Evolutionary conservation across 2,888 invertebrate species (phyloP), one percentile per base, ranked within the genome.

Genomic region (Agrotis ipsilon): DNA sequence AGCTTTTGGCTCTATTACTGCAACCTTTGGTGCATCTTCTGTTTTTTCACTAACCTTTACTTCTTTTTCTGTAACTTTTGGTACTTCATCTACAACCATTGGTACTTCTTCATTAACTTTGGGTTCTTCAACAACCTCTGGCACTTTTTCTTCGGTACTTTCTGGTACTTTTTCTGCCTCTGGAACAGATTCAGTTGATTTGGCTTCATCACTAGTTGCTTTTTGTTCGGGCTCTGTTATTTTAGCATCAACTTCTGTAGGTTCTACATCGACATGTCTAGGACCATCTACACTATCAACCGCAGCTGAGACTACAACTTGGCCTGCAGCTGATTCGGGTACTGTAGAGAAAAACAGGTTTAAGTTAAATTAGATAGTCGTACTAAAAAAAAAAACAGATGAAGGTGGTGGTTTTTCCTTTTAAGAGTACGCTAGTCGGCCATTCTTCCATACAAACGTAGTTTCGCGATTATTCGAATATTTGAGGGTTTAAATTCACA

Each of bases 331-430:
- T 61, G 57, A 67, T 59, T 68, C 68, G n/a, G 63, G 21, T 75
- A 63, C 81, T 78, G 67, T n/a, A 69, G 51, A 65, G 71, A 57
- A 68, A 72, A 19, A 19, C n/a, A 55, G 14, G 72, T 13, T 19
- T 1, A 14, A 24, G 18, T 24, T 13, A 39, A 46, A 16, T n/a
- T 13, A 27, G 21, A 1, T 27, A 54, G 27, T 9, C 18, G 18
- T 18, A 54, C 4, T 54, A 52, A 39, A 39, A 1, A 39, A 27
- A 27, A 5, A 27, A 27, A n/a, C n/a, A 5, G 5, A 27, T 24
- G 24, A 21, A n/a, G n/a, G n/a, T n/a, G n/a, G n/a, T n/a, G n/a
- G n/a, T n/a, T n/a, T n/a, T n/a, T n/a, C n/a, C n/a, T n/a, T n/a
- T n/a, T n/a, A n/a, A n/a, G n/a, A n/a, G n/a, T n/a, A n/a, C n/a